Percentiles rank a stretch among this genome's conserved stretches.
Evolutionary conservation across 1,140 invertebrate species (phyloP).

Genomic region (Physella acuta): DNA sequence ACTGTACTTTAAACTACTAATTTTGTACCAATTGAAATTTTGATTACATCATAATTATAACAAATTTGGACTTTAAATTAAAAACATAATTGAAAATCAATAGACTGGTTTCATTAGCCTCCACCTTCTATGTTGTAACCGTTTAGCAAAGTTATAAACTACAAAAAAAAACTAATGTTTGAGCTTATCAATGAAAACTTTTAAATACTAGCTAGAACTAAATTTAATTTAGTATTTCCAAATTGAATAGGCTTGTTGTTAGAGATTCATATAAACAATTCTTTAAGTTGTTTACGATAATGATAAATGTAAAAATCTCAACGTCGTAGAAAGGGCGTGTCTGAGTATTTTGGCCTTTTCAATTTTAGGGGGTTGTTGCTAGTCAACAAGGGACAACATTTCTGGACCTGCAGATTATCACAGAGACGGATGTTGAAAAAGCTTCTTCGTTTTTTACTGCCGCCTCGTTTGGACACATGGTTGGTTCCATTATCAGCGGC

Average conservation of each 20-base stretch:
- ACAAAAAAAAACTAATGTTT: too few relatives aligned
- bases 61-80: too few relatives aligned
- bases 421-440: slow-evolving; percentile 28
- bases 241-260: background rate
- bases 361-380: slow-evolving; percentile 32
- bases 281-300: background rate
- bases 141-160: too few relatives aligned
- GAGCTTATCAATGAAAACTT: too few relatives aligned
- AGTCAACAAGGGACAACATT: slow-evolving; percentile 38
- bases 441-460: slow-evolving; percentile 37
- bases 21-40: too few relatives aligned
- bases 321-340: background rate
- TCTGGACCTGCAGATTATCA: slow-evolving; percentile 40
- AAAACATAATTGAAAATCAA: too few relatives aligned
- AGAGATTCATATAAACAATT: background rate
- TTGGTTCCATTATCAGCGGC: slow-evolving; percentile 31
- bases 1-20: too few relatives aligned
- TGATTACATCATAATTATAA: too few relatives aligned
- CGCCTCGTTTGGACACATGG: slow-evolving; percentile 33
- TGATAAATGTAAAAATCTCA: slow-evolving; percentile 1
- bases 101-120: too few relatives aligned
- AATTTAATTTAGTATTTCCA: too few relatives aligned
- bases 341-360: slow-evolving; percentile 1
- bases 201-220: too few relatives aligned
- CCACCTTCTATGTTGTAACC: too few relatives aligned